Evolutionary conservation across 2,113 vertebrate genomes (phyloP), one percentile per base, ranked within the genome.

Genomic region (Antigone vipio): DNA sequence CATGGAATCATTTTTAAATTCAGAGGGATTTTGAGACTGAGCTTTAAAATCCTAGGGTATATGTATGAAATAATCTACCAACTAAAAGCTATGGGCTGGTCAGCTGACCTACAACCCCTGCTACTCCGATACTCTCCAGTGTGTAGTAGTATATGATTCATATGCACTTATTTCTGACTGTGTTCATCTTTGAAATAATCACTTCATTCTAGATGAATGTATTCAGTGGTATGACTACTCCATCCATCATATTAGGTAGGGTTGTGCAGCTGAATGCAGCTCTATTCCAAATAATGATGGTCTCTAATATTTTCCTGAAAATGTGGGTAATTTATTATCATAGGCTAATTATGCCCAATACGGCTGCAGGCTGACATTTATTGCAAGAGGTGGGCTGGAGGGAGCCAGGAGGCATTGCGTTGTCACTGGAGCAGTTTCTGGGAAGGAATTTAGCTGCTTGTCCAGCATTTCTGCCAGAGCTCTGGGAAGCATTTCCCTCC

Each of bases 301-400:
- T 98, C 98, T 98, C 98, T 98, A 98, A 98, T 98, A 98, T 99
- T 98, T 94, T 97, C 98, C 98, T 98, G 98, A 98, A 98, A 98
- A 97, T 97, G 97, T 98, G 98, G 98, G 98, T 99, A 98, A 99
- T 99, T 99, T 98, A 98, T 99, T 99, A 99, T 99, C 98, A 98
- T 99, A 98, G 98, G 98, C 99, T 99, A 99, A 99, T 99, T 99
- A 99, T 99, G 98, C 98, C 98, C 99, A 98, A 98, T 99, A 99
- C 99, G 49, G 74, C 92, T 93, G 82, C 78, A 72, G 89, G 89
- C 87, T 97, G 95, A 96, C 93, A 96, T 97, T 93, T 97, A 87
- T 96, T 84, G 92, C 76, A n/a, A 69, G 76, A 97, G 71, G 84
- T 97, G 87, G 77, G 89, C 97, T 95, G 91, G 68, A 88, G 92